Conservation (phyloP, 2,113 vertebrate genomes). For the Orientallactaga bullata region DNA sequence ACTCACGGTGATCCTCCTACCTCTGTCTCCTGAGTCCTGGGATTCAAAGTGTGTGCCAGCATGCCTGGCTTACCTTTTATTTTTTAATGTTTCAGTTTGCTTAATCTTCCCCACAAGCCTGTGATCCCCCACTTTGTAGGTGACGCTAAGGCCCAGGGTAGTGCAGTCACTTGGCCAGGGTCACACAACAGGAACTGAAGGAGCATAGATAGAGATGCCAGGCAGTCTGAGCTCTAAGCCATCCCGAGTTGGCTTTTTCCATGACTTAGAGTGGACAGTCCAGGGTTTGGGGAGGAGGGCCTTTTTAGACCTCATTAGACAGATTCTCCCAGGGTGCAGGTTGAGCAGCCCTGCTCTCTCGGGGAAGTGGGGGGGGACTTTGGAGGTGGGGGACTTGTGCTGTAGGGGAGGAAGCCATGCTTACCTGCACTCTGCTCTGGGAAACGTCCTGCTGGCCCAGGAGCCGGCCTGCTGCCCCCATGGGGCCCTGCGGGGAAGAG, state of each 20-base stretch:
- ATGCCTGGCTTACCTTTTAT: no score
- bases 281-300: not conserved
- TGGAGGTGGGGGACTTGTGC: no score
- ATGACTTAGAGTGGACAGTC: accelerated
- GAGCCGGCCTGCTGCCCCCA: conserved; percentile 60
- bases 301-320: not conserved
- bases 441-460: conserved; percentile 22
- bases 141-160: not conserved
- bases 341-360: not conserved
- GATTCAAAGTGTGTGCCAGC: no score
- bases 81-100: accelerated
- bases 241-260: not conserved
- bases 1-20: no score
- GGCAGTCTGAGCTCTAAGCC: not conserved
- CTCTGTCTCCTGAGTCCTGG: no score
- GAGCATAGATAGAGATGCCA: not conserved
- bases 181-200: not conserved
- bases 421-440: conserved; percentile 85
- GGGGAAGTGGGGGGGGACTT: not conserved
- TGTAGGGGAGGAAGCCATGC: accelerated
- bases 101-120: not conserved
- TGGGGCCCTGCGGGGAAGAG: conserved; percentile 59
- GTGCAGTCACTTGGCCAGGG: not conserved
- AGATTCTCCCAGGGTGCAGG: not conserved
- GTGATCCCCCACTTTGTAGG: not conserved